These are phyloP conservation scores for Diploscapter pachys DNA, from an alignment of 1,140 invertebrate genomes.

Conservation along the genomic window DNA sequence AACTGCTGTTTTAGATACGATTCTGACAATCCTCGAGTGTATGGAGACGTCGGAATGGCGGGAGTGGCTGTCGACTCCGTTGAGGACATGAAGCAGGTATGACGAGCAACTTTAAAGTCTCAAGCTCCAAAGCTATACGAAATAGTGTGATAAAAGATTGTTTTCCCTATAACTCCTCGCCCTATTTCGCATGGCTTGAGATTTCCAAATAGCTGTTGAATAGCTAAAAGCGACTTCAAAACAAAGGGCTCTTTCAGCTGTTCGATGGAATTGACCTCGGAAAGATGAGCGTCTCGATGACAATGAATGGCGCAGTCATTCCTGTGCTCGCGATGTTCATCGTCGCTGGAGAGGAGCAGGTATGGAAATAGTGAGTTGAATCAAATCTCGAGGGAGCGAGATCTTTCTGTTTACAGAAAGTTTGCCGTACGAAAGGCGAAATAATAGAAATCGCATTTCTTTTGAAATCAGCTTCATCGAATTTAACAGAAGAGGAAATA, in stretches of 20 bases:
- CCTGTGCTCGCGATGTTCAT: slow-evolving; percentile 70
- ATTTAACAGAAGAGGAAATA: no score
- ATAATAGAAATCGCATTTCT: no score
- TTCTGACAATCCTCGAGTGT: slow-evolving; percentile 68
- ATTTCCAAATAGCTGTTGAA: no score
- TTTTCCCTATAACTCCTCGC: no score
- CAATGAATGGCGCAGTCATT: slow-evolving; percentile 71
- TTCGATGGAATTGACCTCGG: slow-evolving; percentile 69
- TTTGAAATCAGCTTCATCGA: no score
- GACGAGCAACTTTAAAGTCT: not conserved
- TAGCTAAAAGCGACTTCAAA: no score
- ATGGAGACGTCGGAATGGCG: slow-evolving; percentile 70
- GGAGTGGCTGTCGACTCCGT: slow-evolving; percentile 69
- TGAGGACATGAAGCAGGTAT: slow-evolving; percentile 61
- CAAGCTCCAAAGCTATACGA: no score
- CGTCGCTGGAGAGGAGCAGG: slow-evolving; percentile 67
- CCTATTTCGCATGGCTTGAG: no score
- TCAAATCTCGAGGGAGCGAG: slow-evolving; percentile 1
- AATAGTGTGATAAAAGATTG: no score
- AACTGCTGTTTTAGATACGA: slow-evolving; percentile 62
- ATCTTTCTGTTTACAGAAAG: no score
- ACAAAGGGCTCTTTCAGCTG: slow-evolving; percentile 6
- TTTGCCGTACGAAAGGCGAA: no score
- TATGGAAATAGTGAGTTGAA: slow-evolving; percentile 34
- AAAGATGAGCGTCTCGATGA: slow-evolving; percentile 71